These are phyloP conservation scores for Nomada ferruginata DNA, from an alignment of 2,888 invertebrate genomes.

Conservation along the genomic window DNA sequence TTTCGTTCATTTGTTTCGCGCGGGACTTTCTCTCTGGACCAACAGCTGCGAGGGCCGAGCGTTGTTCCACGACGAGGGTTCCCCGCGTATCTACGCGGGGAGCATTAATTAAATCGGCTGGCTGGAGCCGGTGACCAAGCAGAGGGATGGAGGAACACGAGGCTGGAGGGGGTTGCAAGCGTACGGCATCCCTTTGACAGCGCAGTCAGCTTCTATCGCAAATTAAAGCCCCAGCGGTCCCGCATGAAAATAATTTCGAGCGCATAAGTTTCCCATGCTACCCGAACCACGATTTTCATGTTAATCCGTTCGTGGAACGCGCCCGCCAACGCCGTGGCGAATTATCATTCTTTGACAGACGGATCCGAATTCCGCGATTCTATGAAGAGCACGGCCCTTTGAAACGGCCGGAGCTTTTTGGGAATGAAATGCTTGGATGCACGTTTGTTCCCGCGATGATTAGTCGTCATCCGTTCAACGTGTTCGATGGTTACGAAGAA, in stretches of 20 bases:
- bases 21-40: constrained; percentile 44
- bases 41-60: constrained; percentile 47
- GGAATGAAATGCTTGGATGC: constrained; percentile 3
- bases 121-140: constrained; percentile 32
- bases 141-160: constrained; percentile 24
- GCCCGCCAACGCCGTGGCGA: constrained; percentile 23
- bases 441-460: constrained; percentile 7
- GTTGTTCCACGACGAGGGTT: constrained; percentile 55
- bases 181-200: constrained; percentile 74
- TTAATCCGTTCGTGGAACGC: constrained; percentile 42
- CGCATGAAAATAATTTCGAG: constrained; percentile 67
- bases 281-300: constrained; percentile 38
- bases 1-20: constrained; percentile 25
- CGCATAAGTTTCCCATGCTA: constrained; percentile 42
- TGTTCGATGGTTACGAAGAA: too few relatives aligned
- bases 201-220: constrained; percentile 70
- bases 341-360: constrained; percentile 49
- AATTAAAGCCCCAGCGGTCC: constrained; percentile 72
- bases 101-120: constrained; percentile 76
- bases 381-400: not conserved
- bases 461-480: not conserved
- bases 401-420: not conserved
- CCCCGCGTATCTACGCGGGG: constrained; percentile 58
- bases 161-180: constrained; percentile 34
- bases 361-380: constrained; percentile 24